Evolutionary conservation across 2,797 vertebrate species (phyloP), one percentile per base, ranked within the genome.

Genomic region (Miichthys miiuy): DNA sequence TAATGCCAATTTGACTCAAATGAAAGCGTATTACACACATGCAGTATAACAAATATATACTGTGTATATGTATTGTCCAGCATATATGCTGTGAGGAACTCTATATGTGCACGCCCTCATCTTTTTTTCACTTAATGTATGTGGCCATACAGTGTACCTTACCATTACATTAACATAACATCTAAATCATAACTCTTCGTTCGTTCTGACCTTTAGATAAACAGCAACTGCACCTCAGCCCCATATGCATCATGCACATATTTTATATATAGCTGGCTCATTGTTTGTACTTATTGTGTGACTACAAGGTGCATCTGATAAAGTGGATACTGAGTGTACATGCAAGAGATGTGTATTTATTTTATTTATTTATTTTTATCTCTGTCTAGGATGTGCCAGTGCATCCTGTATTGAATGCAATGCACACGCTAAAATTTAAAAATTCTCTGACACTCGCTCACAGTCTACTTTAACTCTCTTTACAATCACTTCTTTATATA

Each of bases 131-230:
- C 47, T 41, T 34, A 44, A 51, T 57, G 38, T 52, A 34, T 60
- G 30, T 38, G 34, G 73, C 57, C 14, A 55, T 57, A 50, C 27
- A 58, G 23, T 55, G 55, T 17, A 64, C 13, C 38, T 42, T 23
- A 46, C 42, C 21, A 64, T 42, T 14, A 47, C 27, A 66, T 71
- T 80, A 74, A 60, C 61, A 76, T 50, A 55, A 71, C 42, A 64
- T 79, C 41, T 55, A 57, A 72, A 86, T 66, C 20, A 77, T 73
- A 68, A 71, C 68, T 57, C 50, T 64, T 60, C n/a, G 54, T 68
- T 75, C 25, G 64, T 62, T 75, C 56, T 77, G 75, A 81, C 84
- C 82, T 83, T 84, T 72, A 80, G 38, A 72, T 21, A 51, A 81
- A 68, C 67, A 65, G 23, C 47, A 68, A 18, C 63, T 67, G 62